phyloP scores from a whole-genome alignment of 2,888 invertebrate species.

The Rhamnusium bicolor region DNA sequence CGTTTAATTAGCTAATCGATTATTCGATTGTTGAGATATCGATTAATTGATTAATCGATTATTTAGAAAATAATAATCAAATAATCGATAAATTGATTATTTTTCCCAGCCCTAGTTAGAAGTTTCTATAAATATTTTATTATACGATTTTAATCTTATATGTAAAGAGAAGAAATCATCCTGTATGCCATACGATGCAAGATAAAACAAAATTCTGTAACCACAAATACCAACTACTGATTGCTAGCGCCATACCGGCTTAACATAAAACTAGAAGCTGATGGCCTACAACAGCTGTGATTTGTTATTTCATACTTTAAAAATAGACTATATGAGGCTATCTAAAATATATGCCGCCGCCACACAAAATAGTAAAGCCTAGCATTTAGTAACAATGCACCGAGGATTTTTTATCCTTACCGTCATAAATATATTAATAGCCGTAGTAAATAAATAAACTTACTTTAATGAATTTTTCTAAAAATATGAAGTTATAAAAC shows the following conservation, averaged over 20 bases:
- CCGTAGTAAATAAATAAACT: background rate
- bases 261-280: background rate
- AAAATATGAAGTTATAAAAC: background rate
- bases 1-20: too few species aligned
- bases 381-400: background rate
- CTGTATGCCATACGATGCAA: too few species aligned
- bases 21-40: too few species aligned
- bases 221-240: background rate
- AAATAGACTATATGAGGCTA: conserved; percentile 8
- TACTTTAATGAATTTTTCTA: background rate
- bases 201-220: background rate
- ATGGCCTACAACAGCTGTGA: background rate
- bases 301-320: background rate
- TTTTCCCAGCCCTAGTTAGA: too few species aligned
- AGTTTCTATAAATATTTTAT: background rate
- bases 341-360: background rate
- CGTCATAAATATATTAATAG: background rate
- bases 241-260: background rate
- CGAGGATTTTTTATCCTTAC: background rate
- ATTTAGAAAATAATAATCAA: too few species aligned
- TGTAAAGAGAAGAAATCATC: too few species aligned
- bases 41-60: too few species aligned
- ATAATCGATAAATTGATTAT: too few species aligned
- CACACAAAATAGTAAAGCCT: background rate
- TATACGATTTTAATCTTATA: background rate